Conservation (phyloP, 2,113 vertebrate genomes). For the Proterorhinus semilunaris region DNA sequence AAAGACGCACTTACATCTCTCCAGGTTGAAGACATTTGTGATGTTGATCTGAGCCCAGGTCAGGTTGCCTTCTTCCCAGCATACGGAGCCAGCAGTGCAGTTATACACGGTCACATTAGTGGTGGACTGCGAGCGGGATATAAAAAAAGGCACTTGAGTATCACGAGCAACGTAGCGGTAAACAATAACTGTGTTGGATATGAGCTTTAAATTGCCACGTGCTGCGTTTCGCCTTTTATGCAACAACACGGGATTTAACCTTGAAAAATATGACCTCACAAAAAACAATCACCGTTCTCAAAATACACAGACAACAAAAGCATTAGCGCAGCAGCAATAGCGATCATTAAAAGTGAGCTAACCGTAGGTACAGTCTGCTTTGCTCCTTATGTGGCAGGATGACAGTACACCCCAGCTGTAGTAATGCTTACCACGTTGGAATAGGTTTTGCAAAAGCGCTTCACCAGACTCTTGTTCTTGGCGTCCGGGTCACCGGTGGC, state of each 20-base stretch:
- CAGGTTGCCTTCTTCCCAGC: constrained; percentile 72
- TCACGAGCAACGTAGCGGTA: background rate
- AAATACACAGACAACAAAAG: constrained; percentile 11
- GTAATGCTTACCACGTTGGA: constrained; percentile 75
- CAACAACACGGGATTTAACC: constrained; percentile 27
- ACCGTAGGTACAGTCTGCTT: constrained; percentile 14
- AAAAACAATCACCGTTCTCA: constrained; percentile 18
- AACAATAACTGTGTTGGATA: background rate
- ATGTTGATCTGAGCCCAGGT: constrained; percentile 79
- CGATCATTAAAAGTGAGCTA: constrained; percentile 46
- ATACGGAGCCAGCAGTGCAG: constrained; percentile 75
- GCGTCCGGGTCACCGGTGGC: constrained; percentile 80
- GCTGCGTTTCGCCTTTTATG: constrained; percentile 14
- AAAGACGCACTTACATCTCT: constrained; percentile 82
- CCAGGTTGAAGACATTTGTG: constrained; percentile 65
- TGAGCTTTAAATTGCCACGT: constrained; percentile 19
- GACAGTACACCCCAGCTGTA: background rate
- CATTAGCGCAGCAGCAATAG: constrained; percentile 10
- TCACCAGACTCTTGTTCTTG: constrained; percentile 89
- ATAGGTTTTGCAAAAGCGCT: constrained; percentile 84
- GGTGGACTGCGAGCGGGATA: constrained; percentile 70
- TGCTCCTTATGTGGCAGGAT: constrained; percentile 8
- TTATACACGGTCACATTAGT: constrained; percentile 79
- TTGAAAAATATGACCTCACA: constrained; percentile 30
- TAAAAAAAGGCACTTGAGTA: background rate